Base-by-base conservation (phyloP, 2,113 vertebrate species). In the Zapornia atra region DNA sequence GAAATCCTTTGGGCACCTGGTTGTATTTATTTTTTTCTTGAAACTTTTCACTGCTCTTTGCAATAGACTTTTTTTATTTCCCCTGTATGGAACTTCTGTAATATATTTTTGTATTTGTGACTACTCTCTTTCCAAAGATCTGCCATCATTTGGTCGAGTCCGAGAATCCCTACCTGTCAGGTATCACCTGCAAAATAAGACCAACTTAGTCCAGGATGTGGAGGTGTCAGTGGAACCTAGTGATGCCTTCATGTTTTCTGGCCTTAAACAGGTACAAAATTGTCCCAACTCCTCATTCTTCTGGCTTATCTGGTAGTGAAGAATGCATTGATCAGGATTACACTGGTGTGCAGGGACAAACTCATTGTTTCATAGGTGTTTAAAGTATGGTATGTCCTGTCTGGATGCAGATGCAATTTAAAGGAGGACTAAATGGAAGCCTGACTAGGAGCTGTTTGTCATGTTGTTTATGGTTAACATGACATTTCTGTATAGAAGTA, bases 191-290 rank as follows among this genome's bases (percentile, higher is more conserved):
- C 98, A 98, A 96, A 99, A 99, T 94, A 98, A 99, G 86, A 99
- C 99, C 0, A 92, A 97, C 57, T 97, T 99, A 90, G 99, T 99
- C 72, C 99, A 99, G 92, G 99, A 99, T 69, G 99, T 99, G 90
- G 99, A 99, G 93, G 98, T 99, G 91, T 98, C 98, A 1, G 99
- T 99, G 90, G 99, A 99, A 75, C 99, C 99, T 36, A 99, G 99
- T 11, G 99, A 99, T 66, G 99, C 99, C 78, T 99, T 99, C 98
- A 99, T 99, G 99, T 99, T 99, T 97, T 99, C 99, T 57, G 99
- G 99, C 84, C 99, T 99, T 77, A 99, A 99, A 93, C 99, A 99
- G 99, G 99, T 99, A 97, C 36, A n/a, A 51, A 86, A 44, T 31
- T 51, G 17, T 73, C 31, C 61, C 40, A 8, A 42, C 13, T 26